phyloP scores from a whole-genome alignment of 2,888 invertebrate species.

The Drosophila siamana region DNA sequence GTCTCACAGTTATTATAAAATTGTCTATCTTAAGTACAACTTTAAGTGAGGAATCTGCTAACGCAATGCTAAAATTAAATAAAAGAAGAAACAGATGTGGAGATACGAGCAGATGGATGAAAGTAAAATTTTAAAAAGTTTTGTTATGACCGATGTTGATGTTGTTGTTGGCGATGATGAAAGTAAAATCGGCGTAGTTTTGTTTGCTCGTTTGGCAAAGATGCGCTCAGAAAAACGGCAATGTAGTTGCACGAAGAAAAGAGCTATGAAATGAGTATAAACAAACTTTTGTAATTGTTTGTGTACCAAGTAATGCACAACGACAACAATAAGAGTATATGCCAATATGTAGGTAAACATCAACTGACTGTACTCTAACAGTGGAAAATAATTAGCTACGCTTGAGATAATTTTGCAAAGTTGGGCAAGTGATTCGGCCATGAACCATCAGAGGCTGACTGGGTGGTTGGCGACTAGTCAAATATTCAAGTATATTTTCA shows the following conservation, averaged over 20 bases:
- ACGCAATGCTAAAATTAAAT: conserved; percentile 28
- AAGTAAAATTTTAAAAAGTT: conserved; percentile 72
- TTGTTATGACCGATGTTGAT: conserved; percentile 35
- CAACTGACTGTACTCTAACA: conserved; percentile 47
- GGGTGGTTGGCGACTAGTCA: neutral
- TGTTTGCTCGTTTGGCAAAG: conserved; percentile 52
- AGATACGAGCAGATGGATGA: conserved; percentile 58
- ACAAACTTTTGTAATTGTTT: conserved; percentile 60
- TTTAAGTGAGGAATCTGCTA: conserved; percentile 20
- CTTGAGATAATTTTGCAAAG: conserved; percentile 73
- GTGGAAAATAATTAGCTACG: conserved; percentile 78
- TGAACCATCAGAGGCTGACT: conserved; percentile 37
- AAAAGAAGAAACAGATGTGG: conserved; percentile 9
- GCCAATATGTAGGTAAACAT: conserved; percentile 11
- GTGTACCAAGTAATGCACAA: conserved; percentile 52
- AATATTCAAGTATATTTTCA: neutral
- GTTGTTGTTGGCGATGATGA: conserved; percentile 65
- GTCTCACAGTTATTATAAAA: conserved; percentile 18
- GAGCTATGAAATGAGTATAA: conserved; percentile 43
- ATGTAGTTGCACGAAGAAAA: conserved; percentile 29
- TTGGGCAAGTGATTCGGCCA: conserved; percentile 65
- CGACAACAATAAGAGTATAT: conserved; percentile 21
- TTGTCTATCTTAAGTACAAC: neutral
- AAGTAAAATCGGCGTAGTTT: conserved; percentile 82
- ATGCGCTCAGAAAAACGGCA: conserved; percentile 53